These are phyloP conservation scores for Hylaea fasciaria DNA, from an alignment of 2,888 invertebrate genomes.

Conservation along the genomic window DNA sequence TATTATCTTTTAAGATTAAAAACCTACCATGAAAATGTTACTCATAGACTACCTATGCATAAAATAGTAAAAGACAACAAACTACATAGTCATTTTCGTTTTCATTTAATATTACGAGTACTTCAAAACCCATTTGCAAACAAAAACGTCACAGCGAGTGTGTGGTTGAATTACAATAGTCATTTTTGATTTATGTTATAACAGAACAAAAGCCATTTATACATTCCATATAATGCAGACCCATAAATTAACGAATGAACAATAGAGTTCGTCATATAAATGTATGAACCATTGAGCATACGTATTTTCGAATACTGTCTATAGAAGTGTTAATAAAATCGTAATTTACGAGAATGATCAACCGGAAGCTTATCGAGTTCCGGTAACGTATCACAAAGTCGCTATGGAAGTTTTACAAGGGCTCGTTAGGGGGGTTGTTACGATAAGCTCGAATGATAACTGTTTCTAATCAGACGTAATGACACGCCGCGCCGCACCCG, in stretches of 20 bases:
- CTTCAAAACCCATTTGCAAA: not conserved
- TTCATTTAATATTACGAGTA: not conserved
- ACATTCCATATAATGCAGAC: conserved; percentile 37
- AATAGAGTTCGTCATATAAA: conserved; percentile 43
- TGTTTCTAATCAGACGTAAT: conserved; percentile 81
- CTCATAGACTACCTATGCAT: not conserved
- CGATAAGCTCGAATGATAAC: conserved; percentile 81
- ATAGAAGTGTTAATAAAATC: conserved; percentile 56
- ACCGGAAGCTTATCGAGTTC: conserved; percentile 69
- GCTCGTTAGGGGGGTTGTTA: conserved; percentile 76
- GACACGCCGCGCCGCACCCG: conserved; percentile 50
- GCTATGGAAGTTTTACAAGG: conserved; percentile 78
- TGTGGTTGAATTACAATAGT: conserved; percentile 35
- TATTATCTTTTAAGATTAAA: not conserved
- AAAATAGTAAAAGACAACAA: not conserved
- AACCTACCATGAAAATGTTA: no score
- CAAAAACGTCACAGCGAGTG: conserved; percentile 8
- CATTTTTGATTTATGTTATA: conserved; percentile 37
- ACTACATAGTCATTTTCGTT: no score
- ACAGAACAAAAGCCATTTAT: conserved; percentile 36
- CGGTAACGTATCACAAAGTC: conserved; percentile 73
- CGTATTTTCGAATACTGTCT: conserved; percentile 40
- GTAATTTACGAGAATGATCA: conserved; percentile 66
- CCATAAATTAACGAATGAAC: conserved; percentile 40
- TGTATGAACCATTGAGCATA: conserved; percentile 34